Evolutionary conservation across 2,888 invertebrate genomes (phyloP).

Genomic region (Apantesis nais): DNA sequence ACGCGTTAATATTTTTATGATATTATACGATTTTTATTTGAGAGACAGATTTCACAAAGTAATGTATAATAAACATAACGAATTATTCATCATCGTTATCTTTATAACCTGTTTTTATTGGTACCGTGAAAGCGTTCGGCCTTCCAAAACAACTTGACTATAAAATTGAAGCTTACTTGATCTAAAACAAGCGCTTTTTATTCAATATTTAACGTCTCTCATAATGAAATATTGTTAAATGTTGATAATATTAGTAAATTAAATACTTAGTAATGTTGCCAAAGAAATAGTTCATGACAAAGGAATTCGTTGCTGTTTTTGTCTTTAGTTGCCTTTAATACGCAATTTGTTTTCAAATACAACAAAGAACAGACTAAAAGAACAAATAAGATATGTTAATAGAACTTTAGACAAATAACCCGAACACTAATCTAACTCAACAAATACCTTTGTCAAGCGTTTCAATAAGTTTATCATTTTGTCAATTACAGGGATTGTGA

Average conservation of each 20-base stretch:
- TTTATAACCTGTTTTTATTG: slow-evolving; percentile 30
- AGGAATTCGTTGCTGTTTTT: slow-evolving; percentile 36
- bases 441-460: slow-evolving; percentile 64
- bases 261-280: slow-evolving; percentile 25
- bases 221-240: slow-evolving; percentile 21
- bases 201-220: slow-evolving; percentile 26
- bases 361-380: not conserved
- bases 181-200: slow-evolving; percentile 39
- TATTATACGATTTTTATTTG: slow-evolving; percentile 28
- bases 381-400: not conserved
- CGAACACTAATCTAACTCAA: slow-evolving; percentile 25
- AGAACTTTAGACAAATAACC: slow-evolving; percentile 4
- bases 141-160: slow-evolving; percentile 16
- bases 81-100: slow-evolving; percentile 25
- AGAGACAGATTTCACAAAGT: slow-evolving; percentile 17
- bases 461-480: slow-evolving; percentile 55
- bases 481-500: slow-evolving; percentile 63
- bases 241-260: slow-evolving; percentile 16
- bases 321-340: slow-evolving; percentile 8
- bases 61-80: slow-evolving; percentile 28
- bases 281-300: slow-evolving; percentile 36
- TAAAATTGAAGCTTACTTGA: slow-evolving; percentile 26
- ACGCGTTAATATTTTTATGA: slow-evolving; percentile 35
- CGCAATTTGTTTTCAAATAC: not conserved
- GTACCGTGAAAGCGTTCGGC: slow-evolving; percentile 30